Conservation (phyloP, 2,113 vertebrate species). For the Rhea pennata region DNA sequence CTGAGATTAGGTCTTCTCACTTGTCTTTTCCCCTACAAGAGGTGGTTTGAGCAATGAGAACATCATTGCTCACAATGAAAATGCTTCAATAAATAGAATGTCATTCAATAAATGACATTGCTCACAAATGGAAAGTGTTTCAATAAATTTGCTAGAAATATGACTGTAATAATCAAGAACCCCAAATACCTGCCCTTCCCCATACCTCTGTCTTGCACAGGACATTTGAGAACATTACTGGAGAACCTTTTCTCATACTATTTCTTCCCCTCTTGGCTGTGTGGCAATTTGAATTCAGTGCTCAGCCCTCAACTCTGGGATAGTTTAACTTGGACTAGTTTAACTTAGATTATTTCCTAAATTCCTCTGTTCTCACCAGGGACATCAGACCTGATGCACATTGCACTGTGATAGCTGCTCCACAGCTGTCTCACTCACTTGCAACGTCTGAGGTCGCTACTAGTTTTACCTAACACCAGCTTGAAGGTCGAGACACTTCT, state of each 20-base stretch:
- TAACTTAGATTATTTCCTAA: accelerated
- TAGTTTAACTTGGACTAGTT: neutral
- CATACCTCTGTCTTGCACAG: neutral
- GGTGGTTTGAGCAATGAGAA: neutral
- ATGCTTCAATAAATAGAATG: neutral
- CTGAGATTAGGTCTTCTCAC: neutral
- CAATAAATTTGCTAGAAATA: neutral
- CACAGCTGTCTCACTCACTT: neutral
- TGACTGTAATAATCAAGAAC: neutral
- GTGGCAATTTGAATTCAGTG: neutral
- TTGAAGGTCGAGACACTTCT: neutral
- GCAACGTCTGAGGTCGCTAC: accelerated
- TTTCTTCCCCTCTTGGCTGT: neutral
- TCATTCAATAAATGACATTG: too few species aligned
- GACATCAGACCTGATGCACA: neutral
- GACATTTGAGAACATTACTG: neutral
- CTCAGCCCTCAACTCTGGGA: neutral
- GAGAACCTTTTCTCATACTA: neutral
- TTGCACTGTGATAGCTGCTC: neutral
- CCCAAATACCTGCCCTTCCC: neutral
- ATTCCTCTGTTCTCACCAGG: accelerated
- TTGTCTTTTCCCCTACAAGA: neutral
- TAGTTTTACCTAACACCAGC: neutral
- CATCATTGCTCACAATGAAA: too few species aligned
- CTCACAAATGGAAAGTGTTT: neutral